Percentiles rank a stretch among this genome's conserved stretches.
Conservation (phyloP, 2,113 vertebrate genomes). For the Mola mola region DNA sequence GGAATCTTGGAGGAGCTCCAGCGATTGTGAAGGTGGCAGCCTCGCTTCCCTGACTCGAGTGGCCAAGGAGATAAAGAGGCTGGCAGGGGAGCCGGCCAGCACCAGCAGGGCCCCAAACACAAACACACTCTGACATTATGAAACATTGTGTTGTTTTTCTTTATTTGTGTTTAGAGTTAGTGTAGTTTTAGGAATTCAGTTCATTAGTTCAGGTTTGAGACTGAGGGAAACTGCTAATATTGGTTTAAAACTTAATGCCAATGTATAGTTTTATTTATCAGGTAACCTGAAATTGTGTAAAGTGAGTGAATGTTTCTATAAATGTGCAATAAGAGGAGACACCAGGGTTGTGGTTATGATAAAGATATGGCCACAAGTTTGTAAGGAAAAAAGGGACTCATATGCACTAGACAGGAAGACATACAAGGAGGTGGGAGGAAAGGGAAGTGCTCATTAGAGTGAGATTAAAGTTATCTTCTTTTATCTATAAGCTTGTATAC, state of each 20-base stretch:
- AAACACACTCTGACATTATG: constrained; percentile 11
- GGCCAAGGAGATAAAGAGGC: constrained; percentile 69
- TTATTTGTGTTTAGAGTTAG: constrained; percentile 18
- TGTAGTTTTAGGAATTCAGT: no score
- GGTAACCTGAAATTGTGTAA: neutral
- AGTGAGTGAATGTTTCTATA: neutral
- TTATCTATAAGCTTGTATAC: constrained; percentile 76
- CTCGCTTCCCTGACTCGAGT: constrained; percentile 72
- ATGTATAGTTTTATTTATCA: no score
- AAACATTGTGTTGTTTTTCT: neutral
- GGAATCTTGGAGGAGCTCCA: constrained; percentile 79
- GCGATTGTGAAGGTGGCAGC: constrained; percentile 74
- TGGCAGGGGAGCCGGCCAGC: constrained; percentile 53
- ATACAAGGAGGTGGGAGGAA: constrained; percentile 63
- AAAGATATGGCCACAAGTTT: constrained; percentile 28
- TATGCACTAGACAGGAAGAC: constrained; percentile 76
- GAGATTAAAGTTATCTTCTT: constrained; percentile 79
- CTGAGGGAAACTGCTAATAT: no score
- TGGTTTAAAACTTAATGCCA: no score
- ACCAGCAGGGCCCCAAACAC: neutral
- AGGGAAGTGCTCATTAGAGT: constrained; percentile 74
- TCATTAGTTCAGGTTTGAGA: no score
- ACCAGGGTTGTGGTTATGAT: constrained; percentile 6
- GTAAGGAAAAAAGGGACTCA: constrained; percentile 13
- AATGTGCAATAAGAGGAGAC: neutral